Evolutionary conservation across 92 coral and sea anemone species (phyloP), one percentile per base, ranked within the genome.

Genomic region (Umimayanthus chanpuru): DNA sequence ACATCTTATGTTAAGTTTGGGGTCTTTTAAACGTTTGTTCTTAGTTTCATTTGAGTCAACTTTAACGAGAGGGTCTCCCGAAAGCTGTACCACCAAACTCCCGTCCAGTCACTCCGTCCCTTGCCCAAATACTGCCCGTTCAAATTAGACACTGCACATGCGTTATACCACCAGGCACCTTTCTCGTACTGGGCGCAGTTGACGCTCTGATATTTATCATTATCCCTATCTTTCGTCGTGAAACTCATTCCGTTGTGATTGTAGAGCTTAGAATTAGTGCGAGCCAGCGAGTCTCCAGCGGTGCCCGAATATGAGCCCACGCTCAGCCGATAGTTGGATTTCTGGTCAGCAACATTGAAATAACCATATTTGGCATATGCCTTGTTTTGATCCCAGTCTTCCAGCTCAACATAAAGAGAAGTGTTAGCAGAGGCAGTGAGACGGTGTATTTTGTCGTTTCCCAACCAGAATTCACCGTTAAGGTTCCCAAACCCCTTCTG

Each of bases 91-190:
- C 91, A 89, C 68, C 81, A 50, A 28, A 65, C 88, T 4, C 91
- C 91, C 53, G 65, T 26, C 82, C 74, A 76, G 3, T 61, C 84
- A 29, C 41, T 70, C 15, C 39, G 44, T 16, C 38, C 75, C 25
- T 77, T 30, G 9, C 79, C 88, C 28, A 65, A 49, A 28, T 89
- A 89, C 5, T 75, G 73, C 47, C 91, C 88, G 64, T 89, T 89
- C 18, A 84, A 70, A 76, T 81, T 65, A 12, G 91, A 76, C 0
- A 32, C 26, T 40, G 81, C 71, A 44, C 91, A 89, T 10, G 74
- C 77, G 43, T 89, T 83, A 73, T 74, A 89, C 91, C 91, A 89
- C 91, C 91, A 83, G 18, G 88, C 91, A 6, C 91, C 91, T 8
- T 39, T 82, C 40, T 82, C 61, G 20, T 36, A 49, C 9, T 25